phyloP scores from a whole-genome alignment of 2,113 vertebrate species.

The Anseranas semipalmata region DNA sequence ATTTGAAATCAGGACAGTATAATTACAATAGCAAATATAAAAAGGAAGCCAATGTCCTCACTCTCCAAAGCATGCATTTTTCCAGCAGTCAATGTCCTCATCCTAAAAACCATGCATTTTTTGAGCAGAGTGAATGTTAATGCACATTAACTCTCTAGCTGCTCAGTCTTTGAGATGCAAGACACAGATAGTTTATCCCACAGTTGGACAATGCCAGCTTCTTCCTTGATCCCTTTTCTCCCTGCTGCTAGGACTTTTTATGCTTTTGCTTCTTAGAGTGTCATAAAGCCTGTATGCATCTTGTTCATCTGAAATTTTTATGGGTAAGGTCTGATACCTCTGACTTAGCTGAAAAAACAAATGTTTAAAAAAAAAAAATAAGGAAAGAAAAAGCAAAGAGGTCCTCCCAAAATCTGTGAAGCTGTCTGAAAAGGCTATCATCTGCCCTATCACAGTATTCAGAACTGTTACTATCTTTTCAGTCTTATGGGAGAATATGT shows the following conservation, averaged over 20 bases:
- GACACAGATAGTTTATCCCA: background rate
- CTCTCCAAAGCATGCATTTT: conserved; percentile 38
- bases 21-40: conserved; percentile 55
- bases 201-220: background rate
- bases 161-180: background rate
- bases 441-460: background rate
- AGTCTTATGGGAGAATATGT: background rate
- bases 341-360: background rate
- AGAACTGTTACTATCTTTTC: background rate
- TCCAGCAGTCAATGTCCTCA: conserved; percentile 17
- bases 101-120: background rate
- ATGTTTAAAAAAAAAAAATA: background rate
- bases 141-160: background rate
- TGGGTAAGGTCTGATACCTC: background rate
- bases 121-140: background rate
- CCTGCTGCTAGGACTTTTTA: background rate
- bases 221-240: background rate
- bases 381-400: background rate
- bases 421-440: background rate
- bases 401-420: background rate
- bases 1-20: conserved; percentile 34
- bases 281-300: background rate
- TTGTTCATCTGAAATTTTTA: background rate
- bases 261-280: background rate
- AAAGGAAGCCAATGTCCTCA: conserved; percentile 37